These are phyloP conservation scores for Pollenia labialis DNA, from an alignment of 2,888 invertebrate genomes.

Conservation along the genomic window DNA sequence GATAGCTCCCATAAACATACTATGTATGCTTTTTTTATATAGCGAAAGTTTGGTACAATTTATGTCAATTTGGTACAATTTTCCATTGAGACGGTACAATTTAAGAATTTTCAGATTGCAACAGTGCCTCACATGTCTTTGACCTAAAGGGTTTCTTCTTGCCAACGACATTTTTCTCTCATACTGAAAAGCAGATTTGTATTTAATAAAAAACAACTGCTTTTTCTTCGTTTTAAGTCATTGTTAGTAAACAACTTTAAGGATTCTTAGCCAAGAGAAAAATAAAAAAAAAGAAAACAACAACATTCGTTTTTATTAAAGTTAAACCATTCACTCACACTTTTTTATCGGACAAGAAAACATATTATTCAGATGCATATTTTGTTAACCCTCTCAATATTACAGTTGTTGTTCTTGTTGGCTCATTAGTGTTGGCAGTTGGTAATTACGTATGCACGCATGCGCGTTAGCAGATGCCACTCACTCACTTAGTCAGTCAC, in stretches of 20 bases:
- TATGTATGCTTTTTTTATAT: too few species aligned
- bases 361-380: constrained; percentile 39
- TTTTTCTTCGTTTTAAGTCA: constrained; percentile 40
- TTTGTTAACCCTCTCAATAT: constrained; percentile 40
- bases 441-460: constrained; percentile 80
- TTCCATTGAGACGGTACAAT: too few species aligned
- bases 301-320: background rate
- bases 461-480: constrained; percentile 79
- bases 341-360: constrained; percentile 2
- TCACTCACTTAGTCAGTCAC: constrained; percentile 69
- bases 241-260: constrained; percentile 48
- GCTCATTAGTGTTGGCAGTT: constrained; percentile 78
- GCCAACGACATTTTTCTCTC: constrained; percentile 11
- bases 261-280: constrained; percentile 63
- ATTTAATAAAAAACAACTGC: constrained; percentile 60
- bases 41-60: too few species aligned
- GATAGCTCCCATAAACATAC: too few species aligned
- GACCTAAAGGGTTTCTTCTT: constrained; percentile 65
- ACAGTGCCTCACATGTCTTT: constrained; percentile 66
- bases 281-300: background rate
- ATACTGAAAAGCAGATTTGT: constrained; percentile 64
- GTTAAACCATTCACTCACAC: constrained; percentile 54
- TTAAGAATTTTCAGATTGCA: too few species aligned
- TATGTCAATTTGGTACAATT: too few species aligned
- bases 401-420: constrained; percentile 29